A percentile compares a stretch with the other conserved stretches of the same genome.
Evolutionary conservation across 2,797 vertebrate species (phyloP).

Genomic region (Heterohyrax brucei): DNA sequence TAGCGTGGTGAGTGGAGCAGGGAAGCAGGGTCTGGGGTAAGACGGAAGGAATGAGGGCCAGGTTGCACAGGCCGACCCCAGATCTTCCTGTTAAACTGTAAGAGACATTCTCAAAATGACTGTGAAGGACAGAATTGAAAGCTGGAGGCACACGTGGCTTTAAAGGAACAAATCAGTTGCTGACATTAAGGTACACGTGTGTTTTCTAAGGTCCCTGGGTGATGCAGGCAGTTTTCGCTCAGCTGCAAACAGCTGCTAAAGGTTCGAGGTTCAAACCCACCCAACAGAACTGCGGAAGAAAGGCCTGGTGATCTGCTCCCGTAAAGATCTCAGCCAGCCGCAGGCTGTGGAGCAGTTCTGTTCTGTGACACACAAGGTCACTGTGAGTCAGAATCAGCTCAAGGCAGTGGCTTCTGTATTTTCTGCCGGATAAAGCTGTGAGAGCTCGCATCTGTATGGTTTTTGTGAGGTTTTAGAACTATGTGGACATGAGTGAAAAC

Average conservation of each 20-base stretch:
- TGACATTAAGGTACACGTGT: not conserved
- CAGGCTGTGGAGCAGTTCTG: not conserved
- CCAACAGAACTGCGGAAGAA: not conserved
- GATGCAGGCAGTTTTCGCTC: not conserved
- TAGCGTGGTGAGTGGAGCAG: not conserved
- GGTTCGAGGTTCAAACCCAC: not conserved
- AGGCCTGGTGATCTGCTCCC: not conserved
- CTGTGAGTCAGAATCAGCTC: not conserved
- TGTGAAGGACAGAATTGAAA: not conserved
- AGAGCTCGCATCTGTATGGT: not conserved
- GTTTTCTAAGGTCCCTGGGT: not conserved
- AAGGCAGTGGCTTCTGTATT: not conserved
- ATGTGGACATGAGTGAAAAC: not conserved
- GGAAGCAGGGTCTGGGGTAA: accelerated
- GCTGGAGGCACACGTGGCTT: not conserved
- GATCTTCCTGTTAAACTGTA: not conserved
- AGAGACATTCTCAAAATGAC: not conserved
- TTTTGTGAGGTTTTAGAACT: not conserved
- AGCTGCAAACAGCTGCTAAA: not conserved
- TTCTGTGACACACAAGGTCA: not conserved
- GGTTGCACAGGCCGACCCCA: not conserved
- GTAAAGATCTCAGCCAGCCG: not conserved
- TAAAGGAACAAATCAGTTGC: not conserved
- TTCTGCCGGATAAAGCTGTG: not conserved
- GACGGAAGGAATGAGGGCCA: not conserved